Evolutionary conservation across 2,888 invertebrate genomes (phyloP).

Genomic region (Callosobruchus maculatus): DNA sequence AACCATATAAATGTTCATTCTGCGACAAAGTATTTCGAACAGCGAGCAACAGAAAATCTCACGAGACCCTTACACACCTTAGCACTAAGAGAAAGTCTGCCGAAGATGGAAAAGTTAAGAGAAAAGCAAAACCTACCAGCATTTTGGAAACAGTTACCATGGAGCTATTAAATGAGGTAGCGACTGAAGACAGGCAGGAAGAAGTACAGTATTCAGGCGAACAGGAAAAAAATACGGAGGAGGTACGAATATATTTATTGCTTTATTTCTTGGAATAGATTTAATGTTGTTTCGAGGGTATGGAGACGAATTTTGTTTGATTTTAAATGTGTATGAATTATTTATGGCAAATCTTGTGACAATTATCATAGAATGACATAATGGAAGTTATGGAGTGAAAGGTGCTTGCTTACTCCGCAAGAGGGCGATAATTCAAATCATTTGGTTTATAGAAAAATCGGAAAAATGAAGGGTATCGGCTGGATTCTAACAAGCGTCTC

Average conservation of each 20-base stretch:
- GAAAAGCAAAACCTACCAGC: slow-evolving; percentile 19
- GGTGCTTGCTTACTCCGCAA: too few relatives aligned
- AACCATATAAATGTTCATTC: slow-evolving; percentile 45
- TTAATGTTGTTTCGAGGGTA: too few relatives aligned
- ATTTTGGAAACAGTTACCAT: slow-evolving; percentile 27
- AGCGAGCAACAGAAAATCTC: slow-evolving; percentile 63
- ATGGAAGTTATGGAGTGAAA: too few relatives aligned
- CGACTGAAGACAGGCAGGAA: background rate
- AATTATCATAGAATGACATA: too few relatives aligned
- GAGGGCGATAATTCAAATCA: too few relatives aligned
- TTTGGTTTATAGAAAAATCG: too few relatives aligned
- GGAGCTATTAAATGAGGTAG: slow-evolving; percentile 5
- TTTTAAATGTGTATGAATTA: too few relatives aligned
- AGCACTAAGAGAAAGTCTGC: slow-evolving; percentile 12
- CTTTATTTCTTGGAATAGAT: too few relatives aligned
- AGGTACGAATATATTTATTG: background rate
- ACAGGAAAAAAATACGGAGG: background rate
- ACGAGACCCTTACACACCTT: slow-evolving; percentile 52
- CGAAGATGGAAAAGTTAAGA: slow-evolving; percentile 12
- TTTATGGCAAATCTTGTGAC: too few relatives aligned
- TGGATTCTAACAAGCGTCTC: too few relatives aligned
- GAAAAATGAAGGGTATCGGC: too few relatives aligned
- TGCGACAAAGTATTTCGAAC: slow-evolving; percentile 64
- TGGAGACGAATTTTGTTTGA: too few relatives aligned
- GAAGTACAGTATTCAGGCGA: background rate